Conservation (phyloP, 2,888 invertebrate genomes). For the Drosophila recens region DNA sequence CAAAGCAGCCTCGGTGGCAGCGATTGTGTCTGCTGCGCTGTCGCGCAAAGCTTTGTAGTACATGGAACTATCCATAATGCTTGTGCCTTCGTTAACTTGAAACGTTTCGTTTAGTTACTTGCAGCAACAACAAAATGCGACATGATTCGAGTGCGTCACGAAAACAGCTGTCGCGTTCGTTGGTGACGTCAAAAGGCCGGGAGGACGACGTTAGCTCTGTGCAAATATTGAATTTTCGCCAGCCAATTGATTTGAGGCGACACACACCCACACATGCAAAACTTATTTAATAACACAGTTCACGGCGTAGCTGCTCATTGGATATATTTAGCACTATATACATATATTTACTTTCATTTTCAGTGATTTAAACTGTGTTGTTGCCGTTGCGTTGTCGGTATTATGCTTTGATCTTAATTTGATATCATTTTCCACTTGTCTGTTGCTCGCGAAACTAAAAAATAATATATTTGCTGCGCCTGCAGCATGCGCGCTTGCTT, state of each 20-base stretch:
- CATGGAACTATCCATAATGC: constrained; percentile 79
- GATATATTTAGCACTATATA: constrained; percentile 52
- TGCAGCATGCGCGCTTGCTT: constrained; percentile 34
- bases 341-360: constrained; percentile 40
- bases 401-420: neutral
- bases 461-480: constrained; percentile 24
- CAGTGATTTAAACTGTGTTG: constrained; percentile 13
- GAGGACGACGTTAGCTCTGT: constrained; percentile 9
- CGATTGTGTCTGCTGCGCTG: constrained; percentile 30
- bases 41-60: constrained; percentile 65
- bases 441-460: constrained; percentile 19
- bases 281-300: constrained; percentile 48
- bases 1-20: constrained; percentile 34
- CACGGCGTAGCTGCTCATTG: constrained; percentile 35
- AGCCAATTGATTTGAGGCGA: constrained; percentile 27
- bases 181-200: constrained; percentile 66
- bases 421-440: constrained; percentile 13
- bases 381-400: constrained; percentile 4
- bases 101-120: neutral
- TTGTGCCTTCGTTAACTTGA: constrained; percentile 13
- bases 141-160: constrained; percentile 29
- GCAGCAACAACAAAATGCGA: constrained; percentile 28
- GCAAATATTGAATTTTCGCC: constrained; percentile 67
- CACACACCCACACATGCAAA: constrained; percentile 11
- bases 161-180: constrained; percentile 57